phyloP scores from a whole-genome alignment of 2,888 invertebrate genomes.

The Callyntrura guangdongensis region DNA sequence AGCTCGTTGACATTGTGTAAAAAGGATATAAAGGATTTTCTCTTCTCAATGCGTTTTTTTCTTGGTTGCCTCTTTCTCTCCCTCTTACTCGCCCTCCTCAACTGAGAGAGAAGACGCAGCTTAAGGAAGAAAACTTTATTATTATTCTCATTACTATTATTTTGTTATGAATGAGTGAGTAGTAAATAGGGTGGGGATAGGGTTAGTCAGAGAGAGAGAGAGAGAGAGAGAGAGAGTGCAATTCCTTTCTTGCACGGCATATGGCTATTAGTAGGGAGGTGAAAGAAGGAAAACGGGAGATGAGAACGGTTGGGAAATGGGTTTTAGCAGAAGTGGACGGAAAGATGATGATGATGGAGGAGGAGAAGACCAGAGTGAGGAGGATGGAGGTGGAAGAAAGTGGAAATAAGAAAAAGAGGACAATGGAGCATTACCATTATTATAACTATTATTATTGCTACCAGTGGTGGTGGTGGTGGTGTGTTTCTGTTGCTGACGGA shows the following conservation, averaged over 20 bases:
- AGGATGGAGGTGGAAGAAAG: conserved; percentile 35
- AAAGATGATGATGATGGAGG: background rate
- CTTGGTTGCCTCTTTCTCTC: background rate
- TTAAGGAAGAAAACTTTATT: conserved; percentile 36
- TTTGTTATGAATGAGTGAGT: conserved; percentile 46
- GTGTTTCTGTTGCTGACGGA: conserved; percentile 43
- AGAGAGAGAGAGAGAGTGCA: background rate
- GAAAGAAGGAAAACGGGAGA: background rate
- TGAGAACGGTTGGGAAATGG: background rate
- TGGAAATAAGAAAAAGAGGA: conserved; percentile 26
- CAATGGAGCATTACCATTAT: conserved; percentile 22
- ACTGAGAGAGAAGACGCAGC: too few relatives aligned
- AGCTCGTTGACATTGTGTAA: conserved; percentile 68
- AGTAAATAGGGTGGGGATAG: background rate
- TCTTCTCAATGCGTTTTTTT: background rate
- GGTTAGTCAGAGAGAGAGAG: background rate
- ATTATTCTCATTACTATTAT: conserved; percentile 30
- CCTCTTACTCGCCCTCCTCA: background rate
- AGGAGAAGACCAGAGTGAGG: background rate
- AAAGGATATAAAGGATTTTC: conserved; percentile 60
- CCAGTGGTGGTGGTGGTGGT: background rate
- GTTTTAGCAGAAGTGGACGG: background rate
- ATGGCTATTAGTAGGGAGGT: conserved; percentile 21
- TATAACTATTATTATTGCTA: conserved; percentile 23
- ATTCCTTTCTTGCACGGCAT: conserved; percentile 28